Base-by-base conservation (phyloP, 2,888 invertebrate genomes). In the Latrodectus hesperus region DNA sequence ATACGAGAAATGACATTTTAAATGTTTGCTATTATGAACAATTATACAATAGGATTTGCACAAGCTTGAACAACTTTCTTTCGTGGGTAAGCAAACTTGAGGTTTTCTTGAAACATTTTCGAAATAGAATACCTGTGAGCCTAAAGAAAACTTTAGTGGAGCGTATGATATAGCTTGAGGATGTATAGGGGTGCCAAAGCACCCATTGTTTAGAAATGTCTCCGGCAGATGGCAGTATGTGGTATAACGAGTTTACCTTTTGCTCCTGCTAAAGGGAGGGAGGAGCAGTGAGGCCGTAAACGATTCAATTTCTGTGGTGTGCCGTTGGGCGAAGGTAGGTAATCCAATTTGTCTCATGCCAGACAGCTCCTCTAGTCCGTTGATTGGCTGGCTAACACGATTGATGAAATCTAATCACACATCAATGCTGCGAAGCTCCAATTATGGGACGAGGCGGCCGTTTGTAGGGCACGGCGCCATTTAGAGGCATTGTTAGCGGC, bases 351-450 rank as follows among this genome's bases (percentile, higher is more conserved):
- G 76, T 77, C 67, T 72, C 75, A 80, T 74, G 79, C 74, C 74
- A 85, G 85, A 87, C 87, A 88, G 78, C 82, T 79, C 75, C 81
- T 81, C 77, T 73, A 82, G 81, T 72, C 51, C 77, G 87, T 70
- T 88, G 87, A 88, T 88, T 88, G 87, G 87, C 82, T 83, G 87
- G 83, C 82, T 88, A 83, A 83, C 82, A 88, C 87, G 87, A 87
- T 87, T 87, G 86, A 87, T 87, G 81, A 87, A 87, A 87, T 87
- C 86, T 81, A 87, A 87, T 87, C 86, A 87, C 81, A 87, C 86
- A 87, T 87, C 86, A 74, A 86, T 84, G 84, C 84, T 71, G 84
- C 82, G 83, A 83, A 84, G 73, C 80, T 81, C 80, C 86, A 87
- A 87, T 80, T 80, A 80, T 71, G 80, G 52, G 38, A 26, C 70